A percentile compares a stretch with the other conserved stretches of the same genome.
Conservation (phyloP, 1,140 invertebrate species). For the Hesperophylax magnus region DNA sequence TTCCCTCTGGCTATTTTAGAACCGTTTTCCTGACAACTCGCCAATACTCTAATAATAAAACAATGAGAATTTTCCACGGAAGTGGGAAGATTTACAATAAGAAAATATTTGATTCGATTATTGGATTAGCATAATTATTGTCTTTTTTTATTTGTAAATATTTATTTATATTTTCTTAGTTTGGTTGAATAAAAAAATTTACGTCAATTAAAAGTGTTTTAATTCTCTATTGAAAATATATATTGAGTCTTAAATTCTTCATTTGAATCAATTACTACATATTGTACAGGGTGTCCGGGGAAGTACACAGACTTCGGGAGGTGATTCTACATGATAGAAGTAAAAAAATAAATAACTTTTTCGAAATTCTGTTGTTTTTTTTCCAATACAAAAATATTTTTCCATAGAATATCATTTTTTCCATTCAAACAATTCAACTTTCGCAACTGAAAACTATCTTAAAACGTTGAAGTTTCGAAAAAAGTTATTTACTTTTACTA, state of each 20-base stretch:
- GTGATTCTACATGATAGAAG: no score
- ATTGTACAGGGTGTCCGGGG: no score
- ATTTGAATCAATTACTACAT: no score
- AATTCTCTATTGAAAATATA: neutral
- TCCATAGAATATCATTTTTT: no score
- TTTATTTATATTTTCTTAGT: neutral
- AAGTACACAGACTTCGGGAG: no score
- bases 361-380: no score
- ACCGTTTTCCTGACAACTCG: slow-evolving; percentile 62
- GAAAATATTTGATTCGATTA: slow-evolving; percentile 61
- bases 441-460: no score
- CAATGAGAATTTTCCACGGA: slow-evolving; percentile 64
- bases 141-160: neutral
- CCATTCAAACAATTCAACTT: no score
- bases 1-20: slow-evolving; percentile 60
- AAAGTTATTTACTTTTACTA: no score
- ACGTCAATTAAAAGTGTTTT: neutral
- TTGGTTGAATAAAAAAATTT: neutral
- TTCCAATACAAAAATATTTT: no score
- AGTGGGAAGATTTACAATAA: slow-evolving; percentile 57
- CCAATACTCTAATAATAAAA: slow-evolving; percentile 61
- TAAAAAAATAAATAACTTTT: no score
- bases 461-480: no score
- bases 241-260: neutral
- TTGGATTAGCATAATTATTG: neutral